Evolutionary conservation across 2,797 vertebrate genomes (phyloP).

Genomic region (Streptopelia turtur): DNA sequence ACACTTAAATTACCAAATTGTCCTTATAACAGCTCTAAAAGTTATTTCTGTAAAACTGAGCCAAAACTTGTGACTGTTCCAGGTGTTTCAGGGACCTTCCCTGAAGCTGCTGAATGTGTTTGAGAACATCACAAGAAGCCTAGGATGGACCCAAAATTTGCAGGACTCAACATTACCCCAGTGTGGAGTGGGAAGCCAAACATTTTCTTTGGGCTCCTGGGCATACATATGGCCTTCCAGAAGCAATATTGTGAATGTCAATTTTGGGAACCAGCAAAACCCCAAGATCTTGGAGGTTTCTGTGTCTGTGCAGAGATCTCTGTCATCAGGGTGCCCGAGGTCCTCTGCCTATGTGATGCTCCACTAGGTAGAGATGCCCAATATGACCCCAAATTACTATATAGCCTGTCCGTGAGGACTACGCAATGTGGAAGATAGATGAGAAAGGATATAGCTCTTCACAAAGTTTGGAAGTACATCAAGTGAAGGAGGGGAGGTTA

Average conservation of each 20-base stretch:
- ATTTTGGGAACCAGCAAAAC: background rate
- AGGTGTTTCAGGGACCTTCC: background rate
- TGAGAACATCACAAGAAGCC: background rate
- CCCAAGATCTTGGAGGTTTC: background rate
- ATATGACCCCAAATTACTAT: accelerated
- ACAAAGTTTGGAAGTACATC: background rate
- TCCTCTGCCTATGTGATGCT: background rate
- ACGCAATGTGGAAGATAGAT: background rate
- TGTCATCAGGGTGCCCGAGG: background rate
- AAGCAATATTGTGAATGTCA: background rate
- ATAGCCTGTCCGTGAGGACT: accelerated
- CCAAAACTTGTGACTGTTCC: background rate
- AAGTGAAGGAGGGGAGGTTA: background rate
- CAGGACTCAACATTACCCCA: background rate
- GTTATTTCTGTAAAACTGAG: background rate
- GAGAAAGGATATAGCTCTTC: background rate
- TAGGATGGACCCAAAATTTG: background rate
- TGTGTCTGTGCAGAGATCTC: background rate
- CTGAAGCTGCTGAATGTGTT: background rate
- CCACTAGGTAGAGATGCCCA: background rate
- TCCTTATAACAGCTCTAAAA: background rate
- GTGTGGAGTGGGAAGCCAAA: background rate
- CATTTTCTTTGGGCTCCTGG: accelerated
- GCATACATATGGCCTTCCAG: background rate
- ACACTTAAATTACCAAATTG: background rate